Percentiles rank a stretch among this genome's conserved stretches.
phyloP scores from a whole-genome alignment of 1,140 invertebrate genomes.

The Coboldia fuscipes region DNA sequence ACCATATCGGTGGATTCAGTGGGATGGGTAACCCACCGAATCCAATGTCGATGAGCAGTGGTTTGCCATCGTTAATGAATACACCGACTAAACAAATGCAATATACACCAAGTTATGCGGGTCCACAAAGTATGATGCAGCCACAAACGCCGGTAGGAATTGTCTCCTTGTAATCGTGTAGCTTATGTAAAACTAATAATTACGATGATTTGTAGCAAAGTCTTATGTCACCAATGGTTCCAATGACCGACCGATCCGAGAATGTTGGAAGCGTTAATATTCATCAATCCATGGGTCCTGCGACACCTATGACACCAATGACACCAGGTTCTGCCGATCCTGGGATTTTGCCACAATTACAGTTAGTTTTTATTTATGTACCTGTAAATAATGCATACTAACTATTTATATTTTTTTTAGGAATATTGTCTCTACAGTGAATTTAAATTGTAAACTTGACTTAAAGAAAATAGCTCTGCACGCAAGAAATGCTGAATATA shows the following conservation, averaged over 20 bases:
- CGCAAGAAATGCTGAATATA: constrained; percentile 99
- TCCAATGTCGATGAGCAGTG: constrained; percentile 21
- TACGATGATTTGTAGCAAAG: constrained; percentile 39
- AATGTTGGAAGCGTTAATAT: constrained; percentile 25
- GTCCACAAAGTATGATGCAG: constrained; percentile 55
- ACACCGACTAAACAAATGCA: constrained; percentile 45
- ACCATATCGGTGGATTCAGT: neutral
- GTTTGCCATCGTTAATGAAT: constrained; percentile 26
- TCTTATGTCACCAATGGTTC: constrained; percentile 63
- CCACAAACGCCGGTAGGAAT: constrained; percentile 62
- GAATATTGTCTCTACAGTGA: constrained; percentile 96
- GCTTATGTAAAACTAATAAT: constrained; percentile 1
- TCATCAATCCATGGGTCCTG: constrained; percentile 41
- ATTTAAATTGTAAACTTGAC: constrained; percentile 87
- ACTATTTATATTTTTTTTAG: constrained; percentile 32
- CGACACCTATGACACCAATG: constrained; percentile 77
- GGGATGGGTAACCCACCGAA: neutral
- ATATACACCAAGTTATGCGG: constrained; percentile 43
- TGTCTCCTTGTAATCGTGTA: neutral
- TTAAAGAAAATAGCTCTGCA: constrained; percentile 95
- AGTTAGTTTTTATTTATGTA: too few relatives aligned
- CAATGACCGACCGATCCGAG: constrained; percentile 28
- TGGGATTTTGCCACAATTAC: constrained; percentile 80
- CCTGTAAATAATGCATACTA: too few relatives aligned
- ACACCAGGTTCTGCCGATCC: constrained; percentile 87